Evolutionary conservation across 2,797 vertebrate genomes (phyloP), one percentile per base, ranked within the genome.

Genomic region (Poecilia velifera): DNA sequence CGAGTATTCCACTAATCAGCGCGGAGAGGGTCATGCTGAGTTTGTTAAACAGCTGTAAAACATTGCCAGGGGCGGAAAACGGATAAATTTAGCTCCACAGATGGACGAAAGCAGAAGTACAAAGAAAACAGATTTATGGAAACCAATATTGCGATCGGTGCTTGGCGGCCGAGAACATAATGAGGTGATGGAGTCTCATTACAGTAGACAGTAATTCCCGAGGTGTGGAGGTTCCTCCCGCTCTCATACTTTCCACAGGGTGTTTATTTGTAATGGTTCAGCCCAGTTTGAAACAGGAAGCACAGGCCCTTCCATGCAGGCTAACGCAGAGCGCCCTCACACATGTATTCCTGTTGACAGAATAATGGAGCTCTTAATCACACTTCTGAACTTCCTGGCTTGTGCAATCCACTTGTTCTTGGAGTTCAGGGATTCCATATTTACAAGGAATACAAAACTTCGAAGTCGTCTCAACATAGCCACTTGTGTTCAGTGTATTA

Each of bases 221-320:
- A 76, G 74, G 79, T 82, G 78, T 68, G 74, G 71, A 82, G 59
- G 72, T 70, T 70, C 55, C 77, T 84, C 46, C 73, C 28, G 5
- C 71, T 89, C 71, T 88, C 62, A 73, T 78, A 83, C 82, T 92
- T 93, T 92, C 87, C 89, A 83, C 78, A 81, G 45, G 73, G 49
- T 86, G 49, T 88, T 81, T 88, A 93, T 91, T 91, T 89, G 88
- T 89, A 91, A 80, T 84, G 74, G 71, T 81, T 84, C 73, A 82
- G 79, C 80, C 78, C 1, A 71, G 85, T 88, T 81, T 89, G 77
- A 86, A 92, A 85, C 91, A 92, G 93, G 93, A 94, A 91, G 82
- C 83, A 43, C 81, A 78, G 41, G 84, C 80, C 77, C 80, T 77
- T 92, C 84, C 86, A 87, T 82, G 83, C 82, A 85, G 57, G 45